Percentiles rank a stretch among this genome's conserved stretches.
These are phyloP conservation scores for Mystacides longicornis DNA, from an alignment of 2,888 invertebrate species.

Conservation along the genomic window DNA sequence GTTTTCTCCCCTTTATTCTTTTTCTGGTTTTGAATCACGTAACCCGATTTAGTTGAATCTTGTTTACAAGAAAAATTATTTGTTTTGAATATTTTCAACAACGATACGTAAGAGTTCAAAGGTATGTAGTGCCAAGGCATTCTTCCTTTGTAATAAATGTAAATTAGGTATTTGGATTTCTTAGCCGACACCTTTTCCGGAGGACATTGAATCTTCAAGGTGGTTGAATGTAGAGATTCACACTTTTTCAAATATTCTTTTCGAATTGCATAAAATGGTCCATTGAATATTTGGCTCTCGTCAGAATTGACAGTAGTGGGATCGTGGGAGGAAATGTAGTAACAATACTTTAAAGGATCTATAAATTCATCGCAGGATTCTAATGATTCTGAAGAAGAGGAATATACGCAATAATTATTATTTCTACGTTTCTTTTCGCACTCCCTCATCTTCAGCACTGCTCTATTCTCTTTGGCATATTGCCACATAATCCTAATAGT, in stretches of 20 bases:
- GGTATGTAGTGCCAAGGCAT: constrained; percentile 9
- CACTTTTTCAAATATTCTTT: neutral
- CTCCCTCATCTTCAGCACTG: neutral
- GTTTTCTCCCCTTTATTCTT: neutral
- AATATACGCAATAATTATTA: neutral
- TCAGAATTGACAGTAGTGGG: constrained; percentile 12
- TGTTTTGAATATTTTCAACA: constrained; percentile 6
- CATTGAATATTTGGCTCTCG: constrained; percentile 15
- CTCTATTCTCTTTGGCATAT: neutral
- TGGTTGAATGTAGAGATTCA: neutral
- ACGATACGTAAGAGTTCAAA: neutral
- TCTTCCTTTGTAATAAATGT: constrained; percentile 8
- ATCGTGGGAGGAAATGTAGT: constrained; percentile 10
- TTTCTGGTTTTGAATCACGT: neutral
- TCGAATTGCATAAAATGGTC: constrained; percentile 16
- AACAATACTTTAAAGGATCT: constrained; percentile 10
- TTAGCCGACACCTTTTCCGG: neutral
- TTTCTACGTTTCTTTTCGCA: neutral
- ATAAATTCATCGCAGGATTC: neutral
- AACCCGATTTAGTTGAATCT: neutral
- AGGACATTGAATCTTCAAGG: neutral
- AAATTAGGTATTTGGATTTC: neutral
- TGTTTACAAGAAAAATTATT: neutral
- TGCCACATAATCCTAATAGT: neutral
- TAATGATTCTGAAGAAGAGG: neutral